These are phyloP conservation scores for Erinaceus europaeus DNA, from an alignment of 2,113 vertebrate species.

Conservation along the genomic window DNA sequence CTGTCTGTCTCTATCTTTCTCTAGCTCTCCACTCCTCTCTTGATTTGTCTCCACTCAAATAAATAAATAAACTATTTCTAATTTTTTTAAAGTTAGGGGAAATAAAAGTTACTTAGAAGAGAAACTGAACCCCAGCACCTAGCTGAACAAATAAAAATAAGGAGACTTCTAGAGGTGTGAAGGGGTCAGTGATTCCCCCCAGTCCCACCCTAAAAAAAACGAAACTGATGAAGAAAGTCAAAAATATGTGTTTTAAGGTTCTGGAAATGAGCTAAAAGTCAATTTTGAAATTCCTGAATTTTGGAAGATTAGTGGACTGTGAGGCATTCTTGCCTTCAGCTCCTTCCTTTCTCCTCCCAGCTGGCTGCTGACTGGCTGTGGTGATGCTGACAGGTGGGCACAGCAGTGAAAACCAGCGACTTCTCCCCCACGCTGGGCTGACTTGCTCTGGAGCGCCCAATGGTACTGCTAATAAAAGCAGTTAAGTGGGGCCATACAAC, in stretches of 20 bases:
- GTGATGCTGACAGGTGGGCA: background rate
- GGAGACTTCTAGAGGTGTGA: background rate
- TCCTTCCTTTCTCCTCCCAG: background rate
- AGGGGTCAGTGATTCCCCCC: background rate
- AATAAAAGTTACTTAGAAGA: background rate
- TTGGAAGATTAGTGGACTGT: background rate
- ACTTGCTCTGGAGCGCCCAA: background rate
- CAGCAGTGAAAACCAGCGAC: background rate
- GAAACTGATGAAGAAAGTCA: too few relatives aligned
- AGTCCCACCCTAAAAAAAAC: background rate
- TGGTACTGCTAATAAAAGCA: background rate
- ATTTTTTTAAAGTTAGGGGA: background rate
- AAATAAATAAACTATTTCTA: too few relatives aligned
- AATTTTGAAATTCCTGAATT: background rate
- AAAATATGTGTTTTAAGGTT: background rate
- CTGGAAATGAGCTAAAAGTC: background rate
- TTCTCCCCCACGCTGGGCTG: background rate
- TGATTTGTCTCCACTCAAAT: too few relatives aligned
- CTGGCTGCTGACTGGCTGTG: background rate
- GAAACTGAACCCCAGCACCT: background rate
- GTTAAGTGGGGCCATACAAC: too few relatives aligned
- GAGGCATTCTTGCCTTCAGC: background rate
- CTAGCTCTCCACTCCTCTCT: too few relatives aligned
- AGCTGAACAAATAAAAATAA: constrained; percentile 1
- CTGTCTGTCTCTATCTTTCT: too few relatives aligned